Conservation (phyloP, 2,888 invertebrate species). For the Phytoseiulus persimilis region DNA sequence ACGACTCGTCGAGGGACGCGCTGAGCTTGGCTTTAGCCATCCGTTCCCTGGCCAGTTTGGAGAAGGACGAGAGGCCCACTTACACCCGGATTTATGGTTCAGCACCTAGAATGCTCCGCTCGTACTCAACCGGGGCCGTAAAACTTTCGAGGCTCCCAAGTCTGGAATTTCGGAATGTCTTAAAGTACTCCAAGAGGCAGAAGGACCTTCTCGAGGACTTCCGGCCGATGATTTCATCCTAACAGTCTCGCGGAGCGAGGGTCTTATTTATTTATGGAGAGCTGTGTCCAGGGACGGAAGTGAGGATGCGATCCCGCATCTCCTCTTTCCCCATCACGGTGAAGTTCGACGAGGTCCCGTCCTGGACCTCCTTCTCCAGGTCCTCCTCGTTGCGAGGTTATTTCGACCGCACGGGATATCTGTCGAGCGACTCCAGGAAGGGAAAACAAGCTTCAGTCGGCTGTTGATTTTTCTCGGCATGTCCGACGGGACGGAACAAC, state of each 20-base stretch:
- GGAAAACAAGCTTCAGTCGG: not conserved
- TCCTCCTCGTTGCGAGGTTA: too few species aligned
- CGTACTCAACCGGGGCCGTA: not conserved
- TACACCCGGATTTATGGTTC: not conserved
- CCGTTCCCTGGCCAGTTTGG: not conserved
- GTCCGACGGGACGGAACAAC: not conserved
- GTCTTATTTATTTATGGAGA: too few species aligned
- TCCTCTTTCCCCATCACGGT: too few species aligned
- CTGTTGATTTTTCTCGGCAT: not conserved
- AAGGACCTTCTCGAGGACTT: too few species aligned
- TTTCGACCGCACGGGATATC: too few species aligned
- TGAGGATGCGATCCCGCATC: too few species aligned
- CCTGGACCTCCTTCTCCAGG: too few species aligned
- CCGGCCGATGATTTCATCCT: too few species aligned
- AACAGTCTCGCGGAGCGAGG: too few species aligned
- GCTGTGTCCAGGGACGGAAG: too few species aligned
- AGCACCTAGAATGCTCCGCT: not conserved
- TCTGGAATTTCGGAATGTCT: not conserved
- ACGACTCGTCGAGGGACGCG: not conserved
- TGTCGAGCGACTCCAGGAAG: too few species aligned
- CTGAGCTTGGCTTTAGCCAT: not conserved
- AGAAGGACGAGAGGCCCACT: not conserved
- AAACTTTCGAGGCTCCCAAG: not conserved
- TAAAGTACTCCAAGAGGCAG: not conserved
- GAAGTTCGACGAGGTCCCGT: too few species aligned